These are phyloP conservation scores for Popillia japonica DNA, from an alignment of 1,140 invertebrate species.

Conservation along the genomic window DNA sequence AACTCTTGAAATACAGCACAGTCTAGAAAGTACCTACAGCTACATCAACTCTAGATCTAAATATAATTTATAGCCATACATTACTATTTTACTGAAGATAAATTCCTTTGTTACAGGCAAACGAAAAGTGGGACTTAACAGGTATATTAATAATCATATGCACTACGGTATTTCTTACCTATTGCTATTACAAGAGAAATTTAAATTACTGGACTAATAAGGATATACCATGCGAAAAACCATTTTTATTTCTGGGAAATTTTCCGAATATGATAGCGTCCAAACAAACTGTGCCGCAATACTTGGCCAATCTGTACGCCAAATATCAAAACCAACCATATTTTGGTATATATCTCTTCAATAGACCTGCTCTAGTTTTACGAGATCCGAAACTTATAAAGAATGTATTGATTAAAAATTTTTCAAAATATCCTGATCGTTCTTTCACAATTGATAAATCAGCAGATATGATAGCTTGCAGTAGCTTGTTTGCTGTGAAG, in stretches of 20 bases:
- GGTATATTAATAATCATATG: neutral
- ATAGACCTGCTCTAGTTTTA: conserved; percentile 60
- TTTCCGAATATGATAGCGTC: conserved; percentile 56
- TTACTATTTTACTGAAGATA: neutral
- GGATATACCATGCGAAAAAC: conserved; percentile 54
- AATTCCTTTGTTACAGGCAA: neutral
- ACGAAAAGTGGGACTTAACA: neutral
- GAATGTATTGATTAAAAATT: conserved; percentile 56
- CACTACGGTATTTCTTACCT: neutral
- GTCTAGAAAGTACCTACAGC: too few relatives aligned
- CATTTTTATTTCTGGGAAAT: conserved; percentile 58
- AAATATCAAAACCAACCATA: conserved; percentile 57
- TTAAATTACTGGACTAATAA: conserved; percentile 57
- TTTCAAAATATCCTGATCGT: conserved; percentile 42
- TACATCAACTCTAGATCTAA: too few relatives aligned
- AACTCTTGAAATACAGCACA: too few relatives aligned
- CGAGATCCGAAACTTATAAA: conserved; percentile 63
- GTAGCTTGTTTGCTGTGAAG: conserved; percentile 48
- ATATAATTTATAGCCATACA: too few relatives aligned
- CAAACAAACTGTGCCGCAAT: conserved; percentile 54
- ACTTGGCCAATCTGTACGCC: conserved; percentile 49
- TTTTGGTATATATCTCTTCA: conserved; percentile 59
- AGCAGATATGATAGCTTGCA: conserved; percentile 37
- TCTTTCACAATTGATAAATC: conserved; percentile 30
- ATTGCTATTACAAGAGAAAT: conserved; percentile 1